Base-by-base conservation (phyloP, 2,113 vertebrate genomes). In the Dromaius novaehollandiae region DNA sequence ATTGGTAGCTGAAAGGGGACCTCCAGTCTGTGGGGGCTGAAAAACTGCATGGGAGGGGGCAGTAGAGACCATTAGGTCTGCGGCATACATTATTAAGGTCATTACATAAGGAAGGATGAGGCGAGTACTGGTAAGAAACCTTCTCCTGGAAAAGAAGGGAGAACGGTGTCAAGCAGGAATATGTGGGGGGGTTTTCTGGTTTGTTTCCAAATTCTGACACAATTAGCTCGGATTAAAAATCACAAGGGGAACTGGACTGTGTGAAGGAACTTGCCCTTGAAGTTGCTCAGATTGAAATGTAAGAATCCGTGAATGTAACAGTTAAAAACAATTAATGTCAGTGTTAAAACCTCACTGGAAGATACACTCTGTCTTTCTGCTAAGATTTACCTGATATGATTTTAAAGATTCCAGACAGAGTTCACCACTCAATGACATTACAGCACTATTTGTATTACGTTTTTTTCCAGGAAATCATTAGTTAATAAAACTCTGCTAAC, bases 171-270 rank as follows among this genome's bases (percentile, higher is more conserved):
- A 58, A 66, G 25, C 0, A 16, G 0, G 3, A 1, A 48, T 48
- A 48, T 48, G 19, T 48, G 46, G 8, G 2, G 0, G 0, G 7
- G 21, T 21, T 0, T 2, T 6, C 19, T 12, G 32, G 5, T 8
- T 68, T 71, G 36, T 82, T 91, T 60, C 38, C 2, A 21, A 42
- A 82, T 60, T 65, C 3, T 1, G 48, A 61, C 20, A 44, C 89
- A 64, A 77, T 30, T 56, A 28, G 42, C 48, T 82, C 85, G 7
- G 5, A 7, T 83, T 56, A n/a, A 91, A 84, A 79, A 19, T 0
- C 6, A 4, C 64, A 73, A 60, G 30, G 22, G 26, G 13, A 51
- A 80, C n/a, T 42, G 21, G 9, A 40, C 26, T 24, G 6, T 16
- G 4, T 55, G 30, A 82, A 96, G 14, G 22, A 92, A 26, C 1